These are phyloP conservation scores for Phenganax subtilis DNA, from an alignment of 92 coral and sea anemone genomes.

Conservation along the genomic window DNA sequence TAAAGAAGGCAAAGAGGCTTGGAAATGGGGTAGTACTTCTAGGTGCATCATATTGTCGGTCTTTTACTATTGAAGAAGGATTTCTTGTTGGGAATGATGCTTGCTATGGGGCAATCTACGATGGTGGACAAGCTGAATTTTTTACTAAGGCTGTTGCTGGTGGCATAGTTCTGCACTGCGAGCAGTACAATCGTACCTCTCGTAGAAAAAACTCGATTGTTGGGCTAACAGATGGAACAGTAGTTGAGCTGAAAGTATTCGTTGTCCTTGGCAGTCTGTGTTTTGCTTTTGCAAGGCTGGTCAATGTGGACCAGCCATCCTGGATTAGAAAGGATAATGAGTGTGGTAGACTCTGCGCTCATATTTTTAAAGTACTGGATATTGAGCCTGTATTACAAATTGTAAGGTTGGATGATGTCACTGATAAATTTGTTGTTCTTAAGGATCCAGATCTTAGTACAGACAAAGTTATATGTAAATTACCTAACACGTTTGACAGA, in stretches of 20 bases:
- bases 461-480: too few species aligned
- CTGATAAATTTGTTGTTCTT: background rate
- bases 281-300: background rate
- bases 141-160: constrained; percentile 3
- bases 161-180: constrained; percentile 5
- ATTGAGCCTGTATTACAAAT: background rate
- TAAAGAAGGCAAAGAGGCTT: background rate
- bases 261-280: background rate
- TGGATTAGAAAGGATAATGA: background rate
- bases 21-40: constrained; percentile 1
- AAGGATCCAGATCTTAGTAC: background rate
- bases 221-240: background rate
- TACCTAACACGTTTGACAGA: too few species aligned
- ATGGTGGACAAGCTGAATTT: constrained; percentile 9
- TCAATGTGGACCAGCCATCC: background rate
- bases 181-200: constrained; percentile 1
- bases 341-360: background rate
- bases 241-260: background rate
- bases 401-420: too few species aligned
- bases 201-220: background rate
- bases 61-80: constrained; percentile 10
- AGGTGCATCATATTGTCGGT: constrained; percentile 21
- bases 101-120: background rate
- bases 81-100: constrained; percentile 12
- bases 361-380: background rate